These are phyloP conservation scores for Priocnemis perturbator DNA, from an alignment of 2,888 invertebrate species.

Conservation along the genomic window DNA sequence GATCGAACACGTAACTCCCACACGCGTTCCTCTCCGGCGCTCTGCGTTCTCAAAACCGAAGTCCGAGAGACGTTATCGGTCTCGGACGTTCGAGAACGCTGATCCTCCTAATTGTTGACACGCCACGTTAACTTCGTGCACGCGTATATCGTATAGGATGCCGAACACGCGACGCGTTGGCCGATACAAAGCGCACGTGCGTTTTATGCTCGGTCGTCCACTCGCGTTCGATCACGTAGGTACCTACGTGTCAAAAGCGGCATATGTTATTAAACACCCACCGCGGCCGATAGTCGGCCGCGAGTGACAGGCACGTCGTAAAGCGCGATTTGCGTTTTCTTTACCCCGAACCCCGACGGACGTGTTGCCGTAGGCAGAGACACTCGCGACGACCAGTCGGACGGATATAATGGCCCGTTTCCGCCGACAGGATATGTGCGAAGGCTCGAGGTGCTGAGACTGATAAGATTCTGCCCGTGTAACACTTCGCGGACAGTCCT, in stretches of 20 bases:
- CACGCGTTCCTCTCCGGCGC: slow-evolving; percentile 52
- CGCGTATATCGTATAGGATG: not conserved
- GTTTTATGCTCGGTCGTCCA: slow-evolving; percentile 1
- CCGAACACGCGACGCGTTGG: not conserved
- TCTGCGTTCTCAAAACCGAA: slow-evolving; percentile 52
- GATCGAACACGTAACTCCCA: slow-evolving; percentile 72
- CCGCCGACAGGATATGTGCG: slow-evolving; percentile 17
- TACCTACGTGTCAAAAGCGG: slow-evolving; percentile 37
- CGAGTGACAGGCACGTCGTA: slow-evolving; percentile 29
- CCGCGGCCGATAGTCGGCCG: slow-evolving; percentile 40
- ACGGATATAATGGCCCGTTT: slow-evolving; percentile 26
- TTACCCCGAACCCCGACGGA: not conserved
- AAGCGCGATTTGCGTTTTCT: slow-evolving; percentile 14
- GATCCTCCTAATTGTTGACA: slow-evolving; percentile 73
- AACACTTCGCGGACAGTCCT: slow-evolving; percentile 6
- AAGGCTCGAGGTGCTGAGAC: not conserved
- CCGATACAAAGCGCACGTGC: slow-evolving; percentile 9
- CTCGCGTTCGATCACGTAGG: not conserved
- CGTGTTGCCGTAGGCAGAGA: slow-evolving; percentile 12
- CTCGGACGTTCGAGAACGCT: slow-evolving; percentile 63
- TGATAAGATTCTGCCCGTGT: slow-evolving; percentile 6
- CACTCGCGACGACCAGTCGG: slow-evolving; percentile 13
- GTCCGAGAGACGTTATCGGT: slow-evolving; percentile 64
- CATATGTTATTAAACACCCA: slow-evolving; percentile 59
- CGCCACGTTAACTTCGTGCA: slow-evolving; percentile 48